These are phyloP conservation scores for Illadopsis cleaveri DNA, from an alignment of 2,113 vertebrate species.

Conservation along the genomic window DNA sequence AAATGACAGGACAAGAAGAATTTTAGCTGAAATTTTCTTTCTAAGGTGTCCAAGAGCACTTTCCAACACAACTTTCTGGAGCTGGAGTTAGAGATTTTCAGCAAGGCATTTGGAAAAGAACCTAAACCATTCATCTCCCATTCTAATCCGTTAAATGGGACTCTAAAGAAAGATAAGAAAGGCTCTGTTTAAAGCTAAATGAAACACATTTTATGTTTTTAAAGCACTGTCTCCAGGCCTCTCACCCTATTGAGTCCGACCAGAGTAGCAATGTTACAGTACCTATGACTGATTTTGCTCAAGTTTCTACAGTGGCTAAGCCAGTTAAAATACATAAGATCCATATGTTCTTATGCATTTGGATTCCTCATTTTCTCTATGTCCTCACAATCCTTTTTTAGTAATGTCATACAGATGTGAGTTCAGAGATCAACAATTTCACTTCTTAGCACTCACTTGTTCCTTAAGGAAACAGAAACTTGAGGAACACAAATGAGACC, in stretches of 20 bases:
- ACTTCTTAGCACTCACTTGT: neutral
- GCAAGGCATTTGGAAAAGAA: neutral
- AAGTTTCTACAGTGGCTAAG: neutral
- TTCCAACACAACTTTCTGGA: neutral
- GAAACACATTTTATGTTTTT: neutral
- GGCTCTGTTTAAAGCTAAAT: neutral
- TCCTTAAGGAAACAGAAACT: neutral
- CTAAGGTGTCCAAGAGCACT: neutral
- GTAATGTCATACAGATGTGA: neutral
- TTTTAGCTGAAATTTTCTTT: neutral
- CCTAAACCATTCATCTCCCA: neutral
- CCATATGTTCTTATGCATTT: neutral
- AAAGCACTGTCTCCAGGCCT: neutral
- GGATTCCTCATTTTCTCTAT: neutral
- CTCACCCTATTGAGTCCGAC: rapidly evolving
- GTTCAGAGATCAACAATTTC: neutral
- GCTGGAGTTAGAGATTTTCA: neutral
- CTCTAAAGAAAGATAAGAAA: neutral
- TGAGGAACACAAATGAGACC: neutral
- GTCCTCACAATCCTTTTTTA: neutral
- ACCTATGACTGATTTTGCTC: neutral
- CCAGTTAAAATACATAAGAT: neutral
- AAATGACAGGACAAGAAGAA: neutral
- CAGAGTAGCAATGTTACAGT: neutral
- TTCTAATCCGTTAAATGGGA: neutral